These are phyloP conservation scores for Myzus persicae DNA, from an alignment of 1,140 invertebrate genomes.

Conservation along the genomic window DNA sequence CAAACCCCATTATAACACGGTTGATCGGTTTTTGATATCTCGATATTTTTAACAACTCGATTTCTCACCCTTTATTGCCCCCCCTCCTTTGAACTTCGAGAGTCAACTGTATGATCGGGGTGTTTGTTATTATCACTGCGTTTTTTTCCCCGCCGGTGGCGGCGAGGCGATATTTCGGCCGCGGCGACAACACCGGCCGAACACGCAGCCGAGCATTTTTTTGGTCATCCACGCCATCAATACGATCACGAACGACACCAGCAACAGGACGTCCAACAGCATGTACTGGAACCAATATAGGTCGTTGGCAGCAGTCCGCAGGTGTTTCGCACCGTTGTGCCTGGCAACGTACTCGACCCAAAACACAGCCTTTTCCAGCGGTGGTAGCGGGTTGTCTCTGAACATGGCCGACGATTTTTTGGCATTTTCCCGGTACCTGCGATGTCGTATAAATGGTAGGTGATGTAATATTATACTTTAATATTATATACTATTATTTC, in stretches of 20 bases:
- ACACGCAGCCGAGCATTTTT: not conserved
- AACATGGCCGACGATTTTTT: slow-evolving; percentile 65
- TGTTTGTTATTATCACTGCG: not conserved
- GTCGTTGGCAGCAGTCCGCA: slow-evolving; percentile 46
- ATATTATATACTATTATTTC: too few species aligned
- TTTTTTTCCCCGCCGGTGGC: not conserved
- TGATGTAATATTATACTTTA: too few species aligned
- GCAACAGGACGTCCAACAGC: slow-evolving; percentile 57
- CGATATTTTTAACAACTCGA: not conserved
- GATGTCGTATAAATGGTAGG: not conserved
- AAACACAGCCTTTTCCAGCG: slow-evolving; percentile 66
- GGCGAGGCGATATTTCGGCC: not conserved
- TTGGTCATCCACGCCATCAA: not conserved
- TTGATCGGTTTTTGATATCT: not conserved
- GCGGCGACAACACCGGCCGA: not conserved
- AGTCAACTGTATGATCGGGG: not conserved
- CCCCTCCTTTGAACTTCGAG: not conserved
- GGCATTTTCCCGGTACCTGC: slow-evolving; percentile 63
- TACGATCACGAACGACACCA: not conserved
- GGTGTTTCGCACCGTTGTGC: slow-evolving; percentile 66
- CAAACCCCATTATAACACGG: not conserved
- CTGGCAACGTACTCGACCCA: slow-evolving; percentile 71
- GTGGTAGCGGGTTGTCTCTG: slow-evolving; percentile 61
- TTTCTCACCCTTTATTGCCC: too few species aligned
- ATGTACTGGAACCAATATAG: slow-evolving; percentile 60